These are phyloP conservation scores for Tuberolachnus salignus DNA, from an alignment of 2,888 invertebrate species.

Conservation along the genomic window DNA sequence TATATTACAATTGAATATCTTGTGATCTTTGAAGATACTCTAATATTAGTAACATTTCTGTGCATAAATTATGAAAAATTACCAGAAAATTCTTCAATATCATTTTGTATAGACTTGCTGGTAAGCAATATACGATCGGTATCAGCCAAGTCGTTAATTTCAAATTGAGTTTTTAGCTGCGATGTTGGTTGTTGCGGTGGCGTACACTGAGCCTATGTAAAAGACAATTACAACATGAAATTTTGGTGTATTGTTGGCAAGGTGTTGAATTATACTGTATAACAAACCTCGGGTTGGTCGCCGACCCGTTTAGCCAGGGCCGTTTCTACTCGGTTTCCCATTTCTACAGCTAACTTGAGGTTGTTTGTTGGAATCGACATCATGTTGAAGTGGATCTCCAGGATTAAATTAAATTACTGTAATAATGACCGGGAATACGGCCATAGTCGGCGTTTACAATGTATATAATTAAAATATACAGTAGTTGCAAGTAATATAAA, in stretches of 20 bases:
- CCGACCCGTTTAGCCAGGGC: conserved; percentile 57
- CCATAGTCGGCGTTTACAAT: neutral
- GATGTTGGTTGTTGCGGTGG: conserved; percentile 10
- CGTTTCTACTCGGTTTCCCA: conserved; percentile 58
- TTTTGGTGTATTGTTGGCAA: neutral
- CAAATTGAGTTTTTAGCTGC: conserved; percentile 63
- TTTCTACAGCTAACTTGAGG: conserved; percentile 58
- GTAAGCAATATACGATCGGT: conserved; percentile 66
- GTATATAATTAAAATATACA: neutral
- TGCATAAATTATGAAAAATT: conserved; percentile 13
- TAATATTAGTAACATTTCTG: no score
- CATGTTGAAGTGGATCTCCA: conserved; percentile 1
- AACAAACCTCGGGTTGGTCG: conserved; percentile 55
- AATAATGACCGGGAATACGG: no score
- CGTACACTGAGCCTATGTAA: conserved; percentile 22
- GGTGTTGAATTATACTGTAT: neutral
- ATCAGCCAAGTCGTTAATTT: conserved; percentile 66
- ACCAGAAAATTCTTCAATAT: conserved; percentile 63
- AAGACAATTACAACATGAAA: neutral
- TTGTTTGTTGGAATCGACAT: conserved; percentile 58
- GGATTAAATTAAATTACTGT: neutral
- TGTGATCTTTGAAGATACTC: no score
- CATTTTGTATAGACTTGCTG: conserved; percentile 66
- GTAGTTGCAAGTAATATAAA: neutral
- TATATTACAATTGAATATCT: no score